These are phyloP conservation scores for Contarinia nasturtii DNA, from an alignment of 1,140 invertebrate species.

Conservation along the genomic window DNA sequence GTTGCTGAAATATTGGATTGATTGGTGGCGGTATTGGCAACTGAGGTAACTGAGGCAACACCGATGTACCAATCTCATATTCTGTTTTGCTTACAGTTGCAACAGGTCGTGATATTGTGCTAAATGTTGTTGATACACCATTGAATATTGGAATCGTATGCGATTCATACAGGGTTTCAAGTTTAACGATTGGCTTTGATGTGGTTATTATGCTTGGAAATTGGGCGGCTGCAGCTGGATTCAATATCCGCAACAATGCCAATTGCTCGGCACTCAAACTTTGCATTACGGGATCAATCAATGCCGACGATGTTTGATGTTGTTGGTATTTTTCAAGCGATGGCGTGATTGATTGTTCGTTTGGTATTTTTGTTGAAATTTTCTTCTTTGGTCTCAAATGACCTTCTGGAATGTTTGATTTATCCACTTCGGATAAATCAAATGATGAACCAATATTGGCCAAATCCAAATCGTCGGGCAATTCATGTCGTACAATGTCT, in stretches of 20 bases:
- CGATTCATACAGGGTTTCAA: conserved; percentile 62
- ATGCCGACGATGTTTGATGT: not conserved
- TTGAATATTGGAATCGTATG: conserved; percentile 60
- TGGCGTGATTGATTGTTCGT: conserved; percentile 22
- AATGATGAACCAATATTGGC: conserved; percentile 46
- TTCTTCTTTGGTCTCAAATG: conserved; percentile 34
- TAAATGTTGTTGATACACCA: conserved; percentile 48
- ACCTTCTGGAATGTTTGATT: conserved; percentile 29
- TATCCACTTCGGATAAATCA: conserved; percentile 46
- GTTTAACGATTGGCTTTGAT: conserved; percentile 49
- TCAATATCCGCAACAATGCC: conserved; percentile 46
- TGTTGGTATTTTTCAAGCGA: conserved; percentile 7
- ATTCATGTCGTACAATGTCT: conserved; percentile 30
- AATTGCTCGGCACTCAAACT: conserved; percentile 47
- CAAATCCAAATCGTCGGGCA: conserved; percentile 39
- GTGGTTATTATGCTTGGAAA: conserved; percentile 52
- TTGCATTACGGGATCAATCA: conserved; percentile 19
- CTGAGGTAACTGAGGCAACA: conserved; percentile 33
- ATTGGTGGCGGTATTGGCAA: conserved; percentile 25
- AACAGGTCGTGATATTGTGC: conserved; percentile 53
- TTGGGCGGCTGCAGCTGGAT: conserved; percentile 38
- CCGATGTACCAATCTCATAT: conserved; percentile 52
- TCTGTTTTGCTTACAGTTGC: conserved; percentile 57
- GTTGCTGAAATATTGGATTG: conserved; percentile 28
- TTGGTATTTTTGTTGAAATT: conserved; percentile 27